A percentile compares a stretch with the other conserved stretches of the same genome.
phyloP scores from a whole-genome alignment of 1,140 invertebrate species.

The Littorina saxatilis region DNA sequence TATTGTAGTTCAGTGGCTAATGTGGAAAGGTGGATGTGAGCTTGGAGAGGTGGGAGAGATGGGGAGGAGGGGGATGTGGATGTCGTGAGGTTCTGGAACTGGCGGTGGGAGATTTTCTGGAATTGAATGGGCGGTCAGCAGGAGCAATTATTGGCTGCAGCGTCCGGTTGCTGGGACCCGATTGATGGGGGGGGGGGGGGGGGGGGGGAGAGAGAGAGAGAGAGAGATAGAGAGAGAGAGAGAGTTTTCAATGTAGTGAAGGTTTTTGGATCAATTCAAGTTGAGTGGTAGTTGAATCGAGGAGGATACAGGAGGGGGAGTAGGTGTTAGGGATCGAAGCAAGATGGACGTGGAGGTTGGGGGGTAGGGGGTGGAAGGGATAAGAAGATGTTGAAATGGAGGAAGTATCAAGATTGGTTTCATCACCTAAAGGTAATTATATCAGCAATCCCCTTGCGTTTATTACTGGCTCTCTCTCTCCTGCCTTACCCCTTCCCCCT shows the following conservation, averaged over 20 bases:
- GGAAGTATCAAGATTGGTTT: background rate
- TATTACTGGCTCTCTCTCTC: background rate
- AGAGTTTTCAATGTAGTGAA: too few species aligned
- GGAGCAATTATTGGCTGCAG: constrained; percentile 14
- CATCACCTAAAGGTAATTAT: constrained; percentile 33
- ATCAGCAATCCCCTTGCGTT: background rate
- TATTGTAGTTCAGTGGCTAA: too few species aligned
- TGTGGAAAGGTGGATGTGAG: too few species aligned
- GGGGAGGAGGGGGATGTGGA: background rate
- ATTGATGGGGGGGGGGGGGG: background rate
- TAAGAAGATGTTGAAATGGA: background rate
- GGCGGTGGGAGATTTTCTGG: background rate
- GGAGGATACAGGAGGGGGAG: too few species aligned
- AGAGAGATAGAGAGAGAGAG: too few species aligned
- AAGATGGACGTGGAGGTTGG: too few species aligned
- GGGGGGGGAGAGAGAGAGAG: too few species aligned
- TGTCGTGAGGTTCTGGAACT: background rate
- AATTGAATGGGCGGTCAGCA: constrained; percentile 26
- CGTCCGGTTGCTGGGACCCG: background rate
- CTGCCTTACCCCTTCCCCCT: background rate
- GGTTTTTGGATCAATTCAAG: too few species aligned
- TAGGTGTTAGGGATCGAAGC: too few species aligned
- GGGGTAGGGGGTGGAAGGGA: background rate
- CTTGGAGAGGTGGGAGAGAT: background rate
- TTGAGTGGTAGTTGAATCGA: too few species aligned